phyloP scores from a whole-genome alignment of 2,113 vertebrate species.

The Oncorhynchus tshawytscha region DNA sequence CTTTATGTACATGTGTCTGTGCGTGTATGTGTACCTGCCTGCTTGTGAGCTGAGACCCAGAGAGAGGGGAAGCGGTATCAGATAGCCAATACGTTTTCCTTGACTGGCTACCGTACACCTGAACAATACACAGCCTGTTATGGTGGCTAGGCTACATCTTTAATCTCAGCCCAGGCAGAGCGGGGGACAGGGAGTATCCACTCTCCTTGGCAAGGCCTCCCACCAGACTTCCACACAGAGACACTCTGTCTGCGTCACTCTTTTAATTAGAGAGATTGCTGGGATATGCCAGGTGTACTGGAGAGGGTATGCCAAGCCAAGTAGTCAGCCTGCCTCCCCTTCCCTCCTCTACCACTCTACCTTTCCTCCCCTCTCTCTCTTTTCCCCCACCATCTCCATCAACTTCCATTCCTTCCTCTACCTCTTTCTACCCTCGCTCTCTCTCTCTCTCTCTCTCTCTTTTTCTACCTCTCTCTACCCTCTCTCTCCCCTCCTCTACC shows the following conservation, averaged over 20 bases:
- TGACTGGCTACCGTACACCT: conserved; percentile 32
- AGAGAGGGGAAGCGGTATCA: conserved; percentile 47
- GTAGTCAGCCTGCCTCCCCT: not conserved
- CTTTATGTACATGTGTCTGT: not conserved
- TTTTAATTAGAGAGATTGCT: conserved; percentile 66
- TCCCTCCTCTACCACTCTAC: not conserved
- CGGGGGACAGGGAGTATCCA: conserved; percentile 57
- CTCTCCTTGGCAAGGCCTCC: conserved; percentile 43
- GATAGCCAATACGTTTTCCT: conserved; percentile 51
- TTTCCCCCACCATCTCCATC: too few species aligned
- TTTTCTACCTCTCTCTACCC: not conserved
- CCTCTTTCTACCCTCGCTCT: not conserved
- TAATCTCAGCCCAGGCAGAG: conserved; percentile 61
- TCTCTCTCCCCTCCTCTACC: too few species aligned
- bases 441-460: not conserved
- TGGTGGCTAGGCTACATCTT: conserved; percentile 48
- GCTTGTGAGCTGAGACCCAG: not conserved
- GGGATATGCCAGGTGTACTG: conserved; percentile 58
- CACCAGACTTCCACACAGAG: conserved; percentile 59
- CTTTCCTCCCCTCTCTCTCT: not conserved
- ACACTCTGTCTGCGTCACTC: conserved; percentile 52
- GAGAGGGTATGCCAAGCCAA: conserved; percentile 30
- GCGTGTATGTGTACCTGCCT: not conserved
- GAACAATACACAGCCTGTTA: conserved; percentile 69
- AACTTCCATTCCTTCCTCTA: not conserved